Conservation (phyloP, 2,797 vertebrate species). For the Enteromius treurensis region DNA sequence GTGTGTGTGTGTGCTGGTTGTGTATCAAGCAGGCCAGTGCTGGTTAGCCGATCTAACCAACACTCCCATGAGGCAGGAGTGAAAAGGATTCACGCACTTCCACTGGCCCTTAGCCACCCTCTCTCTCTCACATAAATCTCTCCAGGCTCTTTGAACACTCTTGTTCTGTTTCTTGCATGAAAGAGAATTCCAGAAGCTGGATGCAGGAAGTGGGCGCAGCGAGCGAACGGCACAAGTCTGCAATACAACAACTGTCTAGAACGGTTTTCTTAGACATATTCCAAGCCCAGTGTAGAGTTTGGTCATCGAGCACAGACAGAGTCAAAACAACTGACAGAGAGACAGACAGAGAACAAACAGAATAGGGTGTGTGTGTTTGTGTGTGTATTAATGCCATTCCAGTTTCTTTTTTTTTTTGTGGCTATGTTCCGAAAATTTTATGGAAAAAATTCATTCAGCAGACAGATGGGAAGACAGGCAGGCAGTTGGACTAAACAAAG, state of each 20-base stretch:
- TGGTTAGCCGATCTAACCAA: constrained; percentile 41
- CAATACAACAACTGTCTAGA: background rate
- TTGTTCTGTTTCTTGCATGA: constrained; percentile 25
- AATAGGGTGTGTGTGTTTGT: background rate
- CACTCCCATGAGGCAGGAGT: constrained; percentile 42
- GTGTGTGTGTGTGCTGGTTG: background rate
- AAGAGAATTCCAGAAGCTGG: constrained; percentile 27
- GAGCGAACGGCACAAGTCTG: background rate
- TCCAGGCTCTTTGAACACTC: constrained; percentile 19
- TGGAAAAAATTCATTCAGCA: background rate
- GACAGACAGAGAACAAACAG: background rate
- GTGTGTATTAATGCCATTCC: background rate
- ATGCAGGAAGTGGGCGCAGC: constrained; percentile 11
- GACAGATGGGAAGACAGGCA: background rate
- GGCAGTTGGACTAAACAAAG: background rate
- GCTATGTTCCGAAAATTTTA: background rate
- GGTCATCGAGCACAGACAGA: background rate
- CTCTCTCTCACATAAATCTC: constrained; percentile 21
- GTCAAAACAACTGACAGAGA: background rate
- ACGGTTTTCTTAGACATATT: background rate
- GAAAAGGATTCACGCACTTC: constrained; percentile 46
- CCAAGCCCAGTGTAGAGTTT: background rate
- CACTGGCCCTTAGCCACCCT: constrained; percentile 25
- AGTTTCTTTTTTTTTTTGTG: background rate
- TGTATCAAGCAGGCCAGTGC: constrained; percentile 32